Base-by-base conservation (phyloP, 2,888 invertebrate species). In the Sussaba pulchella region DNA sequence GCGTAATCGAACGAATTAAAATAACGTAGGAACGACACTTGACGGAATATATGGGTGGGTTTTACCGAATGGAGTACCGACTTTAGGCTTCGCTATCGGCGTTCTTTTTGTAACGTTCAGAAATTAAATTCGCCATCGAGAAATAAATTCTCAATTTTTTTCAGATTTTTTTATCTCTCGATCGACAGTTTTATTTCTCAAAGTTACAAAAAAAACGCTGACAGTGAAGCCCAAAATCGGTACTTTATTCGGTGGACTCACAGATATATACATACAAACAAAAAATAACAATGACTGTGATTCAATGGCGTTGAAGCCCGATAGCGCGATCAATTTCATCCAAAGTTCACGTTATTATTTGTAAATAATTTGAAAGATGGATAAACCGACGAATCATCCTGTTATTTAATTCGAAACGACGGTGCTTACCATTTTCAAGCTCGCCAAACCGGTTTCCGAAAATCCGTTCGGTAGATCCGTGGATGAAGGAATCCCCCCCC, bases 301-400 rank as follows among this genome's bases (percentile, higher is more conserved):
- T 72, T 52, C n/a, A n/a, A 24, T 12, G 50, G 50, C 21, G 52
- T 54, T 24, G 50, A 36, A 19, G 52, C 52, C 21, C 54, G 26
- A 74, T 63, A 41, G 43, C 21, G 45, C 69, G 67, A 78, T 69
- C 9, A 67, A 69, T 61, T 78, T 73, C 45, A 63, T 45, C 59
- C 10, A 10, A 24, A 17, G 24, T 12, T 24, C 12, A 12, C 52
- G n/a, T 10, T 10, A 26, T 54, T 26, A 66, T 24, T 70, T 26
- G 71, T 64, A 39, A 71, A 70, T 75, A 75, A 75, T 79, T 75
- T 41, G 50, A 71, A 66, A 41, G 75, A 9, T 66, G 36, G 39
- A 26, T 2, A 26, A 8, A 72, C 73, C 69, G 45, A 47, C 63
- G 47, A 36, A 45, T 10, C 57, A 63, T 73, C 70, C 19, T 52